Base-by-base conservation (phyloP, 92 coral and sea anemone genomes). In the Chrysogorgia sp. region DNA sequence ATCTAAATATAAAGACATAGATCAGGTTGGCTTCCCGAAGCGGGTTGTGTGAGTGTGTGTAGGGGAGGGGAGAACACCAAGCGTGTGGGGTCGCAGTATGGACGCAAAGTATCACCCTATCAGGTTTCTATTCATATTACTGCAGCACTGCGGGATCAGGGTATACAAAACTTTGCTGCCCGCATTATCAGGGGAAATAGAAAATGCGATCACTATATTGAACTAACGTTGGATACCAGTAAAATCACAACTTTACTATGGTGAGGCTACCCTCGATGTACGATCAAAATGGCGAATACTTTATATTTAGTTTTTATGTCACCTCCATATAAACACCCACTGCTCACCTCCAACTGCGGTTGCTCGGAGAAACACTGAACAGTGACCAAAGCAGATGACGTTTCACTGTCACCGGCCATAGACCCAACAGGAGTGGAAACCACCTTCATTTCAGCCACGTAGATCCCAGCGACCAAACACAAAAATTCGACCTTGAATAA, bases 321-420 rank as follows among this genome's bases (percentile, higher is more conserved):
- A 29, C 35, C 7, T 62, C 15, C 32, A 7, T 7, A 34, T 21
- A 23, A 62, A 25, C 7, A 7, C 4, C 4, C 41, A 3, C 50
- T 40, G 14, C 66, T 69, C 64, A 96, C 99, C 92, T 96, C 92
- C 33, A 96, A 82, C 22, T 84, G 87, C 9, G 97, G 99, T 43
- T 91, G 90, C 72, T 96, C 99, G 1, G 93, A 90, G 2, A 91
- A 89, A 19, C 91, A 82, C 13, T 96, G 96, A 37, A 96, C 50
- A 17, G 92, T 70, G 33, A 90, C 96, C 10, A 82, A 22, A 26
- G 87, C 82, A 50, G 96, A 90, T 24, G 96, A 88, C 40, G 90
- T 83, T 47, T 82, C 71, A 21, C 71, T 57, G 13, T 81, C 75
- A 41, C 83, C 79, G 12, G 67, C 74, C 7, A 83, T 72, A 28